Evolutionary conservation across 2,797 vertebrate genomes (phyloP), one percentile per base, ranked within the genome.

Genomic region (Antennarius maculatus): DNA sequence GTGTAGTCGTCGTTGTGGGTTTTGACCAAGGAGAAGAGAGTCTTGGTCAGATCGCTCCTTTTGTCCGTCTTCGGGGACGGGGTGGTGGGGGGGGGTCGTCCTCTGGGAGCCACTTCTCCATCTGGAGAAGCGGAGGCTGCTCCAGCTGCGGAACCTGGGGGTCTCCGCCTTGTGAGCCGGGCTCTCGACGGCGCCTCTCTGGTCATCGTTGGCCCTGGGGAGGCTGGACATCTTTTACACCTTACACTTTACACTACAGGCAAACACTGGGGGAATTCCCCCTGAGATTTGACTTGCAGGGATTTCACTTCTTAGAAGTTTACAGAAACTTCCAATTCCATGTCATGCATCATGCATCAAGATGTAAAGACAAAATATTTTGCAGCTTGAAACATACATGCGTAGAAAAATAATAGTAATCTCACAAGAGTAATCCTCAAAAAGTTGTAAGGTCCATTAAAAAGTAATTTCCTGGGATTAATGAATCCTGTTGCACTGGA

Each of bases 51-150:
- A 1, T 93, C 90, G 6, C 54, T 65, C 46, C 52, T 87, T 55
- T 80, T 86, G 0, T 90, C 86, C 5, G 56, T 41, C 69, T 84
- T 90, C 0, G 84, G 71, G 0, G 90, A 92, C 0, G 89, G 86
- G 3, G 86, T 86, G 0, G 46, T 64, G 1, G 92, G 90, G 1
- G 1, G 87, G 80, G 34, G 7, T 84, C 0, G 76, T 23, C 78
- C 82, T 88, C 75, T 86, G 86, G 16, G 91, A 92, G 15, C 74
- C 68, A 15, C 87, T 89, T 69, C 88, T 89, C 90, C 91, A 92
- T 29, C 75, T 80, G 3, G 91, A 79, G 71, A 93, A 88, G 18
- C 86, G 85, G 10, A 92, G 83, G 74, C 79, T 85, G 74, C 84
- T 80, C 86, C 88, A 90, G 75, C 78, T 92, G 53, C 83, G 71